phyloP scores from a whole-genome alignment of 1,140 invertebrate species.

The Bombus vancouverensis region DNA sequence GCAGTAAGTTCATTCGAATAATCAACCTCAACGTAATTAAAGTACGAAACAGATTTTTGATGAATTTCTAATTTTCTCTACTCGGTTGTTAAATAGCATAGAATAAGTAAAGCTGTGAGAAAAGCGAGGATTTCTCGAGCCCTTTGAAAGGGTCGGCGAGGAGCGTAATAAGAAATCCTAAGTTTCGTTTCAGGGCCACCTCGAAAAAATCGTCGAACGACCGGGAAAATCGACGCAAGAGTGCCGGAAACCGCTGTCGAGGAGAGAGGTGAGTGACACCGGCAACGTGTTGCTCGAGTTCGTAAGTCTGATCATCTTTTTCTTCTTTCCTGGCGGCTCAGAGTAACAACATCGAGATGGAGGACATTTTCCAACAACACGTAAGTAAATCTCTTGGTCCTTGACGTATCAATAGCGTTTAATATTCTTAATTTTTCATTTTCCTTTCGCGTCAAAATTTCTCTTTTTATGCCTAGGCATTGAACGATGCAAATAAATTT shows the following conservation, averaged over 20 bases:
- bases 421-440: background rate
- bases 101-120: background rate
- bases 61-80: background rate
- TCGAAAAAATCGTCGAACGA: constrained; percentile 91
- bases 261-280: constrained; percentile 84
- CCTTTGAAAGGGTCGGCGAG: background rate
- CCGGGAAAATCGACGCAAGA: constrained; percentile 85
- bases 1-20: constrained; percentile 85
- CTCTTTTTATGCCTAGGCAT: constrained; percentile 70
- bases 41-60: background rate
- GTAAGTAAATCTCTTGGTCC: constrained; percentile 78
- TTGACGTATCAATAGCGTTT: background rate
- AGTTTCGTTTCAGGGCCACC: constrained; percentile 86
- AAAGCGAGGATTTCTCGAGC: background rate
- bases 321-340: constrained; percentile 76
- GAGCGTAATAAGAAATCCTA: constrained; percentile 18
- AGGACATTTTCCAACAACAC: constrained; percentile 86
- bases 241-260: constrained; percentile 85
- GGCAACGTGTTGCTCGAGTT: constrained; percentile 61
- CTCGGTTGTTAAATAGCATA: background rate
- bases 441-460: background rate
- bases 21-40: background rate
- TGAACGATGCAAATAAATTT: constrained; percentile 85
- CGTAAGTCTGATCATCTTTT: constrained; percentile 66
- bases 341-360: constrained; percentile 87